These are phyloP conservation scores for Rhea pennata DNA, from an alignment of 2,113 vertebrate genomes.

Conservation along the genomic window DNA sequence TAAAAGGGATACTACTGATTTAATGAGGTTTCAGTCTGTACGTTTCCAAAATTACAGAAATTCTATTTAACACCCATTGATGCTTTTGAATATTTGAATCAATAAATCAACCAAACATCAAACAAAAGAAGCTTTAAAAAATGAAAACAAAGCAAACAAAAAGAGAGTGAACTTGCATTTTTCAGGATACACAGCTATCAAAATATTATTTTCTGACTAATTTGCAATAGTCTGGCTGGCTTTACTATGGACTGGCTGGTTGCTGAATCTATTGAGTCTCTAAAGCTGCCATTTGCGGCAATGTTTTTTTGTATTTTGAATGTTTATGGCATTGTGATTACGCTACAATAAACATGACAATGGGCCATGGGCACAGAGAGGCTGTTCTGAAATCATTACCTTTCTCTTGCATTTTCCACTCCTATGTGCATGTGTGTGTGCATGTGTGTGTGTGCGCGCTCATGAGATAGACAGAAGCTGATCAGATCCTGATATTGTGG, in stretches of 20 bases:
- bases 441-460: neutral
- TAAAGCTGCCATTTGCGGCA: neutral
- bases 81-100: slow-evolving; percentile 13
- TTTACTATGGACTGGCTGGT: neutral
- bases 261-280: neutral
- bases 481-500: neutral
- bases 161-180: neutral
- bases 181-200: neutral
- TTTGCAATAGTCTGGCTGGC: neutral
- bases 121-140: neutral
- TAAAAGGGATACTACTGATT: slow-evolving; percentile 33
- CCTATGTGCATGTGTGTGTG: neutral
- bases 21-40: slow-evolving; percentile 27
- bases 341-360: neutral
- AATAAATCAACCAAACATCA: neutral
- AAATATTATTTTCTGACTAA: neutral
- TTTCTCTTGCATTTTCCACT: neutral
- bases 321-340: neutral
- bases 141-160: neutral
- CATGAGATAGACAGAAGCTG: neutral
- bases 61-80: neutral
- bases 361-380: neutral
- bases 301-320: neutral
- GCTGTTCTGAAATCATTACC: neutral
- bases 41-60: slow-evolving; percentile 43